A percentile compares a stretch with the other conserved stretches of the same genome.
Conservation (phyloP, 2,113 vertebrate species). For the Oryzias melastigma region DNA sequence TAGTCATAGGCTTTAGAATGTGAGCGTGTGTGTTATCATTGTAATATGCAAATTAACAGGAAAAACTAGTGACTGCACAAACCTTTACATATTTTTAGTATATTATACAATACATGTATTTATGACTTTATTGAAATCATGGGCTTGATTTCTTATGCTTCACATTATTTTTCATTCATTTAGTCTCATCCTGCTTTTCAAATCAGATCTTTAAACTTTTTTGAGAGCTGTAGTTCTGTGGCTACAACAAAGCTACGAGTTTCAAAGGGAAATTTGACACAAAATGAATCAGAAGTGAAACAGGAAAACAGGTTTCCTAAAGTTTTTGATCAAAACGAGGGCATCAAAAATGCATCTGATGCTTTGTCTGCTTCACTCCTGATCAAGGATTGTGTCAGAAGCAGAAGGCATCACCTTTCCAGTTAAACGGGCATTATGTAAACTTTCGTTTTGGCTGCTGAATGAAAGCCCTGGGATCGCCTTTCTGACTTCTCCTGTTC, state of each 20-base stretch:
- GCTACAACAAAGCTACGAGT: neutral
- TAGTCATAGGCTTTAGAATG: too few species aligned
- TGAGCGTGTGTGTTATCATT: too few species aligned
- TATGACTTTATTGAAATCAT: too few species aligned
- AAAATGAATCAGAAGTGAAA: constrained; percentile 17
- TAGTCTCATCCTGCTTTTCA: neutral
- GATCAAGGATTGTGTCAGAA: constrained; percentile 15
- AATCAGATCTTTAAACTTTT: neutral
- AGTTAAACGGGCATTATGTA: neutral
- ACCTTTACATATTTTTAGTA: too few species aligned
- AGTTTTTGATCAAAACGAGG: neutral
- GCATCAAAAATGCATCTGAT: constrained; percentile 13
- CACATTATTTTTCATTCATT: too few species aligned
- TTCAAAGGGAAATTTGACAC: constrained; percentile 1
- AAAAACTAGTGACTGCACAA: too few species aligned
- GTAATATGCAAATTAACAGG: too few species aligned
- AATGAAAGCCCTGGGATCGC: neutral
- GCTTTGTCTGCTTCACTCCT: constrained; percentile 12
- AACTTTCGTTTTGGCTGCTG: neutral
- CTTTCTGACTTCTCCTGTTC: constrained; percentile 1
- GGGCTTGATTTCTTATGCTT: too few species aligned
- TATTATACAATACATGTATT: too few species aligned
- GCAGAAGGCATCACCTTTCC: neutral
- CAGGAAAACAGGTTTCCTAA: neutral
- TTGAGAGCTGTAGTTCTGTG: neutral